Evolutionary conservation across 2,888 invertebrate species (phyloP).

Genomic region (Apamea anceps): DNA sequence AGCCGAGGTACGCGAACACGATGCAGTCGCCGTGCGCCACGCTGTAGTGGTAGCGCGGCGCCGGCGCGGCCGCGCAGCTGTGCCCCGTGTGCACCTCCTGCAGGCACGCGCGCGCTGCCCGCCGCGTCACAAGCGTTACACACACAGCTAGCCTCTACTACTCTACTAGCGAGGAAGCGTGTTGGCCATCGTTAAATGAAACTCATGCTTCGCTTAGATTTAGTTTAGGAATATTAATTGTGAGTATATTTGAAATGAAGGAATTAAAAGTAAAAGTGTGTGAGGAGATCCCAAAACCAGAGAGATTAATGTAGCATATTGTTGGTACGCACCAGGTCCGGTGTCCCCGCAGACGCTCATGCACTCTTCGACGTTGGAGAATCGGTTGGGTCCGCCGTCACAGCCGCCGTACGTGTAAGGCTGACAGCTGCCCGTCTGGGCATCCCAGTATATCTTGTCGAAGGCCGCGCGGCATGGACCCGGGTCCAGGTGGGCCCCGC

Average conservation of each 20-base stretch:
- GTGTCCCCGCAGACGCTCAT: constrained; percentile 91
- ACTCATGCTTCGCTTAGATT: constrained; percentile 46
- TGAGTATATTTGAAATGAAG: constrained; percentile 31
- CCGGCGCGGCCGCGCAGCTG: constrained; percentile 72
- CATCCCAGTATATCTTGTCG: constrained; percentile 93
- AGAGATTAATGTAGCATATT: background rate
- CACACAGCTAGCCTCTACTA: constrained; percentile 41
- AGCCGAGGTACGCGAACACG: constrained; percentile 96
- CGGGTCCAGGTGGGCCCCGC: constrained; percentile 91
- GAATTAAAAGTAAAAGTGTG: background rate
- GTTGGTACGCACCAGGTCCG: constrained; percentile 76
- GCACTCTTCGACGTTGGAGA: constrained; percentile 94
- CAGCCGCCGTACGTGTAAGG: constrained; percentile 95
- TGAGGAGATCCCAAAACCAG: constrained; percentile 30
- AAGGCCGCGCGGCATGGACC: constrained; percentile 93
- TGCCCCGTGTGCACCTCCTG: constrained; percentile 74
- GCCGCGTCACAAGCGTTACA: constrained; percentile 59
- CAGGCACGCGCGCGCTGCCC: constrained; percentile 81
- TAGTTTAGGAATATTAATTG: constrained; percentile 19
- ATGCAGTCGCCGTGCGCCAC: constrained; percentile 92
- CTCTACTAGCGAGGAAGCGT: constrained; percentile 50
- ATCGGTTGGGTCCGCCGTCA: constrained; percentile 95
- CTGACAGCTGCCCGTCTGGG: constrained; percentile 90
- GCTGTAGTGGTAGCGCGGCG: constrained; percentile 94
- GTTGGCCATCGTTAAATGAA: constrained; percentile 19